Percentiles rank a stretch among this genome's conserved stretches.
phyloP scores from a whole-genome alignment of 2,113 vertebrate species.

The Podarcis raffonei region DNA sequence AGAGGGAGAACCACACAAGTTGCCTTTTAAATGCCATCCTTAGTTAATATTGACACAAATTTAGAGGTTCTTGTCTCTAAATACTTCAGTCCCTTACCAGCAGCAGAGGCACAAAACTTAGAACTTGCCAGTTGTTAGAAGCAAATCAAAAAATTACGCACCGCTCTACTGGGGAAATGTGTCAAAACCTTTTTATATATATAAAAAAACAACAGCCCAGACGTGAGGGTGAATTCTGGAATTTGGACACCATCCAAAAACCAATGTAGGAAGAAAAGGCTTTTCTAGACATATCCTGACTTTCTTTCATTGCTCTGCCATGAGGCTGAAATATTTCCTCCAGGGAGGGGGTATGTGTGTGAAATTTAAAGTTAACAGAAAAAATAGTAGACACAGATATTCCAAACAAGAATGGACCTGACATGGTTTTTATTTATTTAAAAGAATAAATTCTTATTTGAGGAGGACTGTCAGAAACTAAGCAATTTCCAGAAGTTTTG shows the following conservation, averaged over 20 bases:
- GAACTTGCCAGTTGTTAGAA: slow-evolving; percentile 71
- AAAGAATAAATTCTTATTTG: slow-evolving; percentile 21
- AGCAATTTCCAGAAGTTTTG: slow-evolving; percentile 57
- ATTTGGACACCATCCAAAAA: slow-evolving; percentile 75
- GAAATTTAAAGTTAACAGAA: slow-evolving; percentile 26
- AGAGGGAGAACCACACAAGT: slow-evolving; percentile 69
- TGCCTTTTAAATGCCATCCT: slow-evolving; percentile 74
- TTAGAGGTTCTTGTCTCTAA: slow-evolving; percentile 63
- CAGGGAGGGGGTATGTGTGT: slow-evolving; percentile 61
- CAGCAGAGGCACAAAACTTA: slow-evolving; percentile 47
- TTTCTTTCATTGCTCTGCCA: slow-evolving; percentile 72
- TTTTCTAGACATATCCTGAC: slow-evolving; percentile 60
- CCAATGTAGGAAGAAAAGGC: slow-evolving; percentile 45
- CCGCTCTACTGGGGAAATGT: slow-evolving; percentile 63
- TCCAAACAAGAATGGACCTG: slow-evolving; percentile 65
- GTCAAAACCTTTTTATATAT: slow-evolving; percentile 58
- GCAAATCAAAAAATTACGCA: slow-evolving; percentile 41
- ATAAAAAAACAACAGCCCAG: neutral
- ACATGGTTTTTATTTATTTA: slow-evolving; percentile 4
- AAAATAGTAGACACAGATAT: slow-evolving; percentile 54
- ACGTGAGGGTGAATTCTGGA: slow-evolving; percentile 20
- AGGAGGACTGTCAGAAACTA: slow-evolving; percentile 61
- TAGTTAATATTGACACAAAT: slow-evolving; percentile 76
- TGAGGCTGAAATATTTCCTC: slow-evolving; percentile 73
- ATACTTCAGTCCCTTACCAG: slow-evolving; percentile 46